Conservation (phyloP, 2,797 vertebrate genomes). For the Manis crassicaudata region DNA sequence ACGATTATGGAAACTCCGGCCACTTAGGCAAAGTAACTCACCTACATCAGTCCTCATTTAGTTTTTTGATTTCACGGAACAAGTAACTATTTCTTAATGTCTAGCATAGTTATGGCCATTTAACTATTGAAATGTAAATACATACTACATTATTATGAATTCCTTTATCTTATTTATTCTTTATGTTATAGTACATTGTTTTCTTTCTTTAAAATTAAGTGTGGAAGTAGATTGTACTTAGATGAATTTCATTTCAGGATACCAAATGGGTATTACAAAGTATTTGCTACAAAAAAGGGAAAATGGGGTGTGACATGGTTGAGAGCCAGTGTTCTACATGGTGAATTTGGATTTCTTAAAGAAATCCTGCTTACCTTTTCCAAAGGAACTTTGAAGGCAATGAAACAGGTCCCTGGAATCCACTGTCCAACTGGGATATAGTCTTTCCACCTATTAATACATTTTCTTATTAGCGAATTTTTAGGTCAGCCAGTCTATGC, state of each 20-base stretch:
- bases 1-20: background rate
- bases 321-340: background rate
- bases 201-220: slow-evolving; percentile 27
- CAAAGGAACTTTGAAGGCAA: slow-evolving; percentile 96
- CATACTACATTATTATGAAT: background rate
- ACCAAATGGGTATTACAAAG: background rate
- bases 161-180: background rate
- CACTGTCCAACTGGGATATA: slow-evolving; percentile 90
- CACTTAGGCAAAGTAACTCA: background rate
- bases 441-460: slow-evolving; percentile 89
- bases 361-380: slow-evolving; percentile 85
- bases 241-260: background rate
- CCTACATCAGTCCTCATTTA: background rate
- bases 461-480: slow-evolving; percentile 3
- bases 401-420: slow-evolving; percentile 92
- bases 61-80: background rate
- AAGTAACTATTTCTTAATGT: background rate
- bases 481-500: background rate
- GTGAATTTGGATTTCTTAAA: slow-evolving; percentile 23
- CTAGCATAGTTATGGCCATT: background rate
- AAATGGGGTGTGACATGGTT: background rate
- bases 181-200: background rate
- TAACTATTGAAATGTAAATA: background rate
- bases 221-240: background rate
- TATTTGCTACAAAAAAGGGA: background rate